Conservation (phyloP, 2,113 vertebrate species). For the Tachysurus vachellii region DNA sequence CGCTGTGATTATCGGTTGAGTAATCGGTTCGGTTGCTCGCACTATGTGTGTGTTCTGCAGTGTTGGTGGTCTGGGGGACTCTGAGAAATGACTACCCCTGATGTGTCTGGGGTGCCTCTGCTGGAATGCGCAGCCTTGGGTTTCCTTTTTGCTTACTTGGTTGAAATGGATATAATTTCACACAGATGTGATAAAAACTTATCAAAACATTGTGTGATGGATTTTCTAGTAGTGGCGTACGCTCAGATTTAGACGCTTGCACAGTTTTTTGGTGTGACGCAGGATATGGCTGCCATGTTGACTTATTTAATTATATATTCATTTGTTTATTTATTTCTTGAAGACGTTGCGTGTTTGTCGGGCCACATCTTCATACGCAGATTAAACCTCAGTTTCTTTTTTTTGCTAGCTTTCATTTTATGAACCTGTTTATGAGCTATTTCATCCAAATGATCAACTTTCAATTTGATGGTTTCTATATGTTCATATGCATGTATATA, state of each 20-base stretch:
- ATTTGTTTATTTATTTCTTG: slow-evolving; percentile 53
- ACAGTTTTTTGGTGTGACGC: slow-evolving; percentile 42
- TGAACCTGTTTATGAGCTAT: not conserved
- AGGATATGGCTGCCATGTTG: slow-evolving; percentile 52
- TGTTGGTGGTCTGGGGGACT: slow-evolving; percentile 46
- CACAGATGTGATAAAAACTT: slow-evolving; percentile 1
- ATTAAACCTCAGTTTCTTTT: not conserved
- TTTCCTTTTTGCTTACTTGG: slow-evolving; percentile 7
- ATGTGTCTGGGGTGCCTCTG: slow-evolving; percentile 44
- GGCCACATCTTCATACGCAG: too few species aligned
- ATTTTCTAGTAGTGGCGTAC: not conserved
- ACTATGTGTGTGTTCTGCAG: slow-evolving; percentile 24
- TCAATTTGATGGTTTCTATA: not conserved
- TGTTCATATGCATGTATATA: not conserved
- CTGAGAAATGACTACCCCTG: slow-evolving; percentile 16
- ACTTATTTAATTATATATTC: slow-evolving; percentile 55
- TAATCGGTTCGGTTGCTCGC: not conserved
- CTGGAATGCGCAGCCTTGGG: slow-evolving; percentile 42
- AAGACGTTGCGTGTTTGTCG: slow-evolving; percentile 21
- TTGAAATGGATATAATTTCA: not conserved
- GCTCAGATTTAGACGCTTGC: not conserved
- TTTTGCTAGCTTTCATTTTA: not conserved
- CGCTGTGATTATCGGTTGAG: slow-evolving; percentile 20
- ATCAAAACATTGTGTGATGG: not conserved
- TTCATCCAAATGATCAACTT: not conserved